phyloP scores from a whole-genome alignment of 2,888 invertebrate species.

The Cephus pulcher region DNA sequence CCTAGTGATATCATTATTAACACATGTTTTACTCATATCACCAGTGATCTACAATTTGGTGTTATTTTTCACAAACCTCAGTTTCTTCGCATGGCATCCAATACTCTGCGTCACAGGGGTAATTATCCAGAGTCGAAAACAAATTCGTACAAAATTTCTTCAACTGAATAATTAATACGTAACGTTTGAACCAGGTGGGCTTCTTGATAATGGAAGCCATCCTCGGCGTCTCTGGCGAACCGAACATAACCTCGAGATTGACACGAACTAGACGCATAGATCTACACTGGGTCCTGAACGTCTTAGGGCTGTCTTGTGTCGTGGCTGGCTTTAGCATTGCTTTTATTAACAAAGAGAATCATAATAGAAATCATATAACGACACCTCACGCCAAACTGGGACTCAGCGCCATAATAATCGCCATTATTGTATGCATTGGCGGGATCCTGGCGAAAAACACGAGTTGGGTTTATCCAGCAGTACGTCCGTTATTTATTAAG shows the following conservation, averaged over 20 bases:
- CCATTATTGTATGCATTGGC: conserved; percentile 38
- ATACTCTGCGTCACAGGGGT: conserved; percentile 59
- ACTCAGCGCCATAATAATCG: conserved; percentile 47
- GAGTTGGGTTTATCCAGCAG: conserved; percentile 52
- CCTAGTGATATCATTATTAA: conserved; percentile 41
- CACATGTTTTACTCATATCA: conserved; percentile 52
- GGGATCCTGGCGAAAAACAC: conserved; percentile 56
- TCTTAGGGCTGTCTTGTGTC: conserved; percentile 46
- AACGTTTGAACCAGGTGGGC: conserved; percentile 39
- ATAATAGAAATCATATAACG: conserved; percentile 43
- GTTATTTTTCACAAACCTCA: conserved; percentile 39
- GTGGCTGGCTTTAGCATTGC: conserved; percentile 50
- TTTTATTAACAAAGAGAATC: conserved; percentile 45
- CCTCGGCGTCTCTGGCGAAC: conserved; percentile 57
- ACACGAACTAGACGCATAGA: conserved; percentile 46
- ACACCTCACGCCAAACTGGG: conserved; percentile 53
- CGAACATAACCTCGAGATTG: conserved; percentile 42
- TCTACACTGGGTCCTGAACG: conserved; percentile 57
- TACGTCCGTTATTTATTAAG: conserved; percentile 55
- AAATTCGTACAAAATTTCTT: not conserved
- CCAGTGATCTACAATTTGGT: conserved; percentile 57
- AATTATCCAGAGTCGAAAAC: conserved; percentile 31
- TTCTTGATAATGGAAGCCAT: conserved; percentile 54
- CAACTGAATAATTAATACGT: too few species aligned
- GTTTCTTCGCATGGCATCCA: conserved; percentile 60